phyloP scores from a whole-genome alignment of 2,888 invertebrate genomes.

The Nephrocerus scutellatus region DNA sequence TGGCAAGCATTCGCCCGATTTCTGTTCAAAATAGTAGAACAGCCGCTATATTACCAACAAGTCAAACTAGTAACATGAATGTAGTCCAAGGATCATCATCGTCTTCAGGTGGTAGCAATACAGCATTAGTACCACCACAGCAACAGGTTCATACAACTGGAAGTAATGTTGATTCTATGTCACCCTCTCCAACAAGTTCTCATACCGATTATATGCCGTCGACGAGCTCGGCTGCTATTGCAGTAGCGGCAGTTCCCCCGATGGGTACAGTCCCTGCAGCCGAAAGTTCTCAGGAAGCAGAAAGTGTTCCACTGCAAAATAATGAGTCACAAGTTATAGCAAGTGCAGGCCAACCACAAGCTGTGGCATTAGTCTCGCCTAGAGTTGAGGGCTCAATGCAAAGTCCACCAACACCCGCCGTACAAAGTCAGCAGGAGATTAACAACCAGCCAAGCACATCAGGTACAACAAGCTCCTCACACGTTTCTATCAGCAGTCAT shows the following conservation, averaged over 20 bases:
- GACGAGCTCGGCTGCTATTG: conserved; percentile 58
- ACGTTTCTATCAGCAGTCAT: conserved; percentile 46
- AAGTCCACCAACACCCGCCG: conserved; percentile 32
- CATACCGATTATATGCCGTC: conserved; percentile 82
- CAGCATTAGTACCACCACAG: conserved; percentile 55
- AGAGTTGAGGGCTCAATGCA: conserved; percentile 57
- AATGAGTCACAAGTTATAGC: conserved; percentile 40
- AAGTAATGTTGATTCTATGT: conserved; percentile 50
- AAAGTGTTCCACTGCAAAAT: conserved; percentile 44
- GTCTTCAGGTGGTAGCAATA: conserved; percentile 41
- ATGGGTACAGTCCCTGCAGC: conserved; percentile 44
- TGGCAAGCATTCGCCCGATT: conserved; percentile 91
- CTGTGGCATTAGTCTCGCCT: conserved; percentile 64
- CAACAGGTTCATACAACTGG: conserved; percentile 55
- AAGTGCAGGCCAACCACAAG: conserved; percentile 53
- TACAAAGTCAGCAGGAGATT: conserved; percentile 37
- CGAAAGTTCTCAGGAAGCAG: conserved; percentile 49
- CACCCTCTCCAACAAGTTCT: conserved; percentile 65
- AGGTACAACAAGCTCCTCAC: conserved; percentile 40
- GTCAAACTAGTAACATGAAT: conserved; percentile 51
- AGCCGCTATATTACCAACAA: conserved; percentile 71
- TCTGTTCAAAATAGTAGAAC: conserved; percentile 63
- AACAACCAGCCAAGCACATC: conserved; percentile 45
- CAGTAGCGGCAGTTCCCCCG: conserved; percentile 64
- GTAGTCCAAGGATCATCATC: conserved; percentile 35